These are phyloP conservation scores for Neria commutata DNA, from an alignment of 2,888 invertebrate species.

Conservation along the genomic window DNA sequence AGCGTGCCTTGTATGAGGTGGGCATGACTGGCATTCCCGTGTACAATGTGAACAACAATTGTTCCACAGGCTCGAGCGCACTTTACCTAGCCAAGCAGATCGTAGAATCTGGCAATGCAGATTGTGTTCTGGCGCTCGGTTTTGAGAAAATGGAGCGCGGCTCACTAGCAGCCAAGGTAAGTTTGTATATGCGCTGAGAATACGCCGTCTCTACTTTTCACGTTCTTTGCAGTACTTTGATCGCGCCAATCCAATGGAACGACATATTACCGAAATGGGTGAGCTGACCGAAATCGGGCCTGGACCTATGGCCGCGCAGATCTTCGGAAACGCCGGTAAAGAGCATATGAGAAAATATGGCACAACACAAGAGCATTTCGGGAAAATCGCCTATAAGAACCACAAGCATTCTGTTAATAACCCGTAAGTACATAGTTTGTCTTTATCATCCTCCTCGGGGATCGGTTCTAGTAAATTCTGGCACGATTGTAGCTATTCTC, in stretches of 20 bases:
- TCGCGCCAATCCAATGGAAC: constrained; percentile 88
- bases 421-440: constrained; percentile 68
- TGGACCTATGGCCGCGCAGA: constrained; percentile 89
- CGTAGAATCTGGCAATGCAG: constrained; percentile 84
- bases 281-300: constrained; percentile 80
- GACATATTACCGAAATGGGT: constrained; percentile 83
- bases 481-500: constrained; percentile 73
- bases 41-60: constrained; percentile 98
- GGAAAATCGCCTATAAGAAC: constrained; percentile 97
- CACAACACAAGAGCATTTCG: constrained; percentile 89
- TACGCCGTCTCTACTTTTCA: no score
- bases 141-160: constrained; percentile 99
- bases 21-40: constrained; percentile 97
- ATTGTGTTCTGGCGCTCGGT: constrained; percentile 91
- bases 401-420: constrained; percentile 96
- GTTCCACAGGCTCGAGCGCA: constrained; percentile 95
- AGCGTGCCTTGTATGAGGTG: constrained; percentile 90
- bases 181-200: not conserved
- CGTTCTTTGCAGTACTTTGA: constrained; percentile 69
- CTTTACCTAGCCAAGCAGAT: constrained; percentile 89
- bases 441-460: not conserved
- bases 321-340: constrained; percentile 94
- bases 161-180: constrained; percentile 76
- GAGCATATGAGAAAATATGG: constrained; percentile 88
- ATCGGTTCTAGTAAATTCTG: constrained; percentile 17